Evolutionary conservation across 2,888 invertebrate genomes (phyloP), one percentile per base, ranked within the genome.

Genomic region (Tiliacea citrago): DNA sequence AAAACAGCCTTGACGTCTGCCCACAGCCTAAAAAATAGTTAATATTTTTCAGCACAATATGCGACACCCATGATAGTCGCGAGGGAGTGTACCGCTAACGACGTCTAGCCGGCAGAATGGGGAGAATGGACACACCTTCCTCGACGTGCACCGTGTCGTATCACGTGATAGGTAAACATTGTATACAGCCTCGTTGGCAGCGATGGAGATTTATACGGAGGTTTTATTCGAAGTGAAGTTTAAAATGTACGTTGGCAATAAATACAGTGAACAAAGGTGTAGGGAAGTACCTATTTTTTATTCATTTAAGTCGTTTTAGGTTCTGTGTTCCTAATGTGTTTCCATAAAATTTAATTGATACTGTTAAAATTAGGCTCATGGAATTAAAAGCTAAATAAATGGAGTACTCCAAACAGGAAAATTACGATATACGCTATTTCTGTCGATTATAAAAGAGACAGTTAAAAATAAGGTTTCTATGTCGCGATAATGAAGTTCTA

Each of bases 81-180:
- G 47, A 74, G 77, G 77, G 86, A 51, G 81, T 73, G 81, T 75
- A 49, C 39, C 29, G 49, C 73, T 84, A 79, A 81, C 78, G 71
- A 72, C 58, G 87, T 73, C 75, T 84, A 57, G 74, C 69, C 69
- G 75, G 58, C 21, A 71, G 68, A 62, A 45, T 24, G 42, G 21
- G 57, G 47, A 24, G 69, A 29, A 75, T 8, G 75, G 85, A 73
- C 84, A 81, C 86, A 58, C 84, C 84, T 79, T 55, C 35, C 53
- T 51, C 53, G 66, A 73, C 78, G 45, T 60, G 73, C 47, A 66
- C n/a, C 51, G 57, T 51, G n/a, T 58, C n/a, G 76, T 47, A 49
- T 45, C 63, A 71, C 39, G 63, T 57, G 21, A 65, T 68, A 72
- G 47, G 68, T 58, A 78, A 73, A 81, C 68, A 69, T 61, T 29